Base-by-base conservation (phyloP, 2,888 invertebrate genomes). In the Cabera pusaria region DNA sequence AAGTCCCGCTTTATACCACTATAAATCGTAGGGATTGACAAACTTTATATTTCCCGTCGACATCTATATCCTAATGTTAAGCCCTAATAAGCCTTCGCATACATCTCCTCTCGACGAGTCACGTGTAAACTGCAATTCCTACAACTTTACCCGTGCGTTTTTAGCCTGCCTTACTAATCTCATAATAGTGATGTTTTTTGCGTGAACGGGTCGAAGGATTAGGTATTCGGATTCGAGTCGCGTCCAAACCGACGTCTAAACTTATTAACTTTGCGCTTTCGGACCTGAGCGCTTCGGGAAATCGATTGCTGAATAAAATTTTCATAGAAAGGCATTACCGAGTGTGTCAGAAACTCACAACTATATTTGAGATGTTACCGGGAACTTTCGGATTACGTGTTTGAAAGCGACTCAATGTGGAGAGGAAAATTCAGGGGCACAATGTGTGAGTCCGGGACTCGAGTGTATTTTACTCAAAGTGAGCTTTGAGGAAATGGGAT, bases 201-300 rank as follows among this genome's bases (percentile, higher is more conserved):
- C 1, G 0, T 6, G 6, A 20, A 2, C n/a, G 18, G 16, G 3
- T 6, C 0, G 8, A 3, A 5, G 12, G n/a, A 5, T 9, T 12
- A n/a, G 5, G 19, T 22, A 17, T 28, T 28, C 8, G 19, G 9
- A 37, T 71, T 64, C 72, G 45, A 51, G 55, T 49, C 69, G 56
- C 69, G 66, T 70, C 52, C 52, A 34, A 44, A 44, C 44, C 54
- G 51, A 56, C 55, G 52, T 68, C 65, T 72, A 63, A 71, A 70
- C 66, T 73, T 72, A 72, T 71, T 73, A 72, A 70, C 59, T 64
- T 63, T 49, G 61, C 58, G 63, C 57, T 22, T 23, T 23, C 26
- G 32, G 10, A 28, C 20, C 14, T 6, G 19, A 19, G 19, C 22
- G 31, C 28, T 12, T 10, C 17, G 8, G 29, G 29, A 29, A 16